Percentiles rank a stretch among this genome's conserved stretches.
Conservation (phyloP, 2,888 invertebrate species). For the Rhingia rostrata region DNA sequence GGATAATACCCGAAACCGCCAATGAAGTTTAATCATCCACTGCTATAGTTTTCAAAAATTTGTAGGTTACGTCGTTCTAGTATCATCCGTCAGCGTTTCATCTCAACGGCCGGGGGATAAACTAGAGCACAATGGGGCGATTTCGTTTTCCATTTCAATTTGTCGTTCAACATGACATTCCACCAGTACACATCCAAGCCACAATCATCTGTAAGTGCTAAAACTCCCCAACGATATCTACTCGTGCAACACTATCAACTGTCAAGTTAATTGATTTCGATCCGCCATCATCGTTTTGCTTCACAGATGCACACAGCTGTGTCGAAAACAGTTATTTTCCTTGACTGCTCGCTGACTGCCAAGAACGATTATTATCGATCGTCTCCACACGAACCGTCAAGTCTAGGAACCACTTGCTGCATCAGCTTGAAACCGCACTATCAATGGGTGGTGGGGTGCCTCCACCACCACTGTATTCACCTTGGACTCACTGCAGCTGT, state of each 20-base stretch:
- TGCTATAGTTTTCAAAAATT: too few relatives aligned
- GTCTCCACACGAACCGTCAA: constrained; percentile 16
- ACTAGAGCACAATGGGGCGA: too few relatives aligned
- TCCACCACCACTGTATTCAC: constrained; percentile 40
- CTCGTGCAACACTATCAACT: constrained; percentile 8
- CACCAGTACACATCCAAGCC: not conserved
- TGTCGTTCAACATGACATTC: not conserved
- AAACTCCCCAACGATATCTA: constrained; percentile 12
- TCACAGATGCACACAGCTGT: constrained; percentile 8
- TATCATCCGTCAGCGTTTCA: too few relatives aligned
- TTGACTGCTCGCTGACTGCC: constrained; percentile 20
- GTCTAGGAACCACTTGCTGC: constrained; percentile 46
- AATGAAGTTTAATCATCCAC: too few relatives aligned
- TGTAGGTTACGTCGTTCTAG: too few relatives aligned
- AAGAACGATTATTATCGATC: constrained; percentile 61
- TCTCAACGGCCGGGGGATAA: too few relatives aligned
- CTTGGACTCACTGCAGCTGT: constrained; percentile 60
- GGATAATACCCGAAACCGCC: too few relatives aligned
- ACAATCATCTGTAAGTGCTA: not conserved
- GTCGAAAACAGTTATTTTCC: constrained; percentile 27
- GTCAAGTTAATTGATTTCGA: constrained; percentile 48
- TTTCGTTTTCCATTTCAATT: too few relatives aligned
- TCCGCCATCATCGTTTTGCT: not conserved
- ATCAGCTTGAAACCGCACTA: constrained; percentile 29
- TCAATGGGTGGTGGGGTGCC: constrained; percentile 9